Base-by-base conservation (phyloP, 2,888 invertebrate species). In the Ormyrus thymus region DNA sequence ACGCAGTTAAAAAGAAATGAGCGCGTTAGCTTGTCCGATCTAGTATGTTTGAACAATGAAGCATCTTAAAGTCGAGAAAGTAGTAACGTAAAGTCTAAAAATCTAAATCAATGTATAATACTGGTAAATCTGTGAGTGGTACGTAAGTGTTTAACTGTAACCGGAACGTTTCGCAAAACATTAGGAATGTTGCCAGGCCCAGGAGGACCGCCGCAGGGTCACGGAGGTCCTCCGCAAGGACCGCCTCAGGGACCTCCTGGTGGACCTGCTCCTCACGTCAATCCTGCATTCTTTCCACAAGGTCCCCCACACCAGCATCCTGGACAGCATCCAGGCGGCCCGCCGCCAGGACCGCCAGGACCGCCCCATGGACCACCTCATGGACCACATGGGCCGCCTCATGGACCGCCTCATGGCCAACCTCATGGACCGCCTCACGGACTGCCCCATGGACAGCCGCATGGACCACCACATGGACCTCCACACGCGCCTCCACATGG, bases 241-340 rank as follows among this genome's bases (percentile, higher is more conserved):
- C 91, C 90, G 62, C 90, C 90, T 71, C 90, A 90, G 83, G 91
- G 90, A 70, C 91, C 93, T 0, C 92, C 92, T 8, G 93, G 93
- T 2, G 93, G 93, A 59, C 96, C 96, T 7, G 97, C 97, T 46
- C 97, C 98, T 66, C 98, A 98, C 90, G 97, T 98, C 83, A 98
- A 98, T 92, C 98, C 98, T 58, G 98, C 98, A 80, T 98, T 98
- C 94, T 98, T 98, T 91, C 96, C 95, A 86, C 96, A 96, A 91
- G 93, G 93, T 51, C 92, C 92, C 9, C 92, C 91, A 50, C 90
- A 90, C 80, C 93, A 93, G 65, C 92, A 92, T 83, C 91, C 91
- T 0, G 92, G 92, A 84, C 92, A 92, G 79, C 92, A 92, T 86
- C 92, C 91, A n/a, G 90, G 87, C 5, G 88, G 92, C 4, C 91